Conservation (phyloP, 1,140 invertebrate genomes). For the Bombus cullumanus region DNA sequence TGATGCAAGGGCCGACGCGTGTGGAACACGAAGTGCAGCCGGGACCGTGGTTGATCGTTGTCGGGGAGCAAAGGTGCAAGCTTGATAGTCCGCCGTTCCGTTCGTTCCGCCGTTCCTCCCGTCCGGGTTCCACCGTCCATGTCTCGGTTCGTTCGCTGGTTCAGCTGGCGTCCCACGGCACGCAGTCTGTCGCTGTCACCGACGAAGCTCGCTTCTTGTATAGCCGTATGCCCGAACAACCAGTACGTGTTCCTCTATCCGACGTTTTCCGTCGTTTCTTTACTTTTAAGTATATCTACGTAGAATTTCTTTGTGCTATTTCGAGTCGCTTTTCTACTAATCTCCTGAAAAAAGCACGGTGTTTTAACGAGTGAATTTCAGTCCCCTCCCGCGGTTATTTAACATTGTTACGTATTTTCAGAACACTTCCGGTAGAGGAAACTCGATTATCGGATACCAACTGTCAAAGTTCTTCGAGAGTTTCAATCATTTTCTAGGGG, state of each 20-base stretch:
- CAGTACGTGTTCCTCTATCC: neutral
- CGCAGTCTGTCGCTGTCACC: slow-evolving; percentile 53
- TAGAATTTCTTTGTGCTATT: neutral
- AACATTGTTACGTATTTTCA: neutral
- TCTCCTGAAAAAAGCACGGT: neutral
- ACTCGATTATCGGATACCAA: neutral
- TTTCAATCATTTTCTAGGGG: neutral
- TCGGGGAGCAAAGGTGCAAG: slow-evolving; percentile 30
- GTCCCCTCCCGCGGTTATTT: neutral
- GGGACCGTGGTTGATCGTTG: slow-evolving; percentile 35
- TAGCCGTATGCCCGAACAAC: neutral
- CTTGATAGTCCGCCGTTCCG: slow-evolving; percentile 45
- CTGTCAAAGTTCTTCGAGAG: neutral
- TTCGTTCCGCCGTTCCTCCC: slow-evolving; percentile 25
- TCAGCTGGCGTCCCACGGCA: slow-evolving; percentile 41
- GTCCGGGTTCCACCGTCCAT: slow-evolving; percentile 10
- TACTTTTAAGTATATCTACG: neutral
- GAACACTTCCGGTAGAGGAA: neutral
- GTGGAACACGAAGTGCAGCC: slow-evolving; percentile 62
- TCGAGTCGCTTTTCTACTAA: neutral
- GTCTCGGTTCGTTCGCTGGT: slow-evolving; percentile 24
- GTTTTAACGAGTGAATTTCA: neutral
- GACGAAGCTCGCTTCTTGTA: slow-evolving; percentile 24
- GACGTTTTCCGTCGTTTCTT: neutral
- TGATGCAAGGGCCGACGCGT: slow-evolving; percentile 62